Evolutionary conservation across 1,140 invertebrate species (phyloP).

Genomic region (Onthophagus taurus): DNA sequence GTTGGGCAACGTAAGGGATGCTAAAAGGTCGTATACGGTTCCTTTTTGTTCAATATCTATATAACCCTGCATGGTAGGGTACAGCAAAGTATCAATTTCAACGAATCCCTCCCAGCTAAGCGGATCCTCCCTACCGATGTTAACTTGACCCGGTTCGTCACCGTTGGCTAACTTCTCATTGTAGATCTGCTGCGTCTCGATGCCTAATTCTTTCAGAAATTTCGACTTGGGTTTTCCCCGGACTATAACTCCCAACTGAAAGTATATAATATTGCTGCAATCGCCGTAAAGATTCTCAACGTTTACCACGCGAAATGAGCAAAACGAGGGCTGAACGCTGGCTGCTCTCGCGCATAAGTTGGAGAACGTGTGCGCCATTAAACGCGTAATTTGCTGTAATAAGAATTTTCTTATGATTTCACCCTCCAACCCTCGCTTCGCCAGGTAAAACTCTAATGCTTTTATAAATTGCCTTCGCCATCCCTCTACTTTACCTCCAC

Average conservation of each 20-base stretch:
- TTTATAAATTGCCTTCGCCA: too few relatives aligned
- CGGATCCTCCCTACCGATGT: constrained; percentile 36
- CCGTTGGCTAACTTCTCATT: constrained; percentile 12
- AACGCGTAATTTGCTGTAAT: constrained; percentile 19
- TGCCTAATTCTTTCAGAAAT: constrained; percentile 35
- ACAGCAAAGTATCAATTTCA: constrained; percentile 52
- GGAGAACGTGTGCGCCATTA: constrained; percentile 12
- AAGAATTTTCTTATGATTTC: constrained; percentile 9
- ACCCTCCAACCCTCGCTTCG: background rate
- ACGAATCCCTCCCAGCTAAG: constrained; percentile 48
- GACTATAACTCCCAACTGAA: constrained; percentile 47
- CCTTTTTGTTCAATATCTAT: constrained; percentile 49
- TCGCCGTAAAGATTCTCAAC: constrained; percentile 17
- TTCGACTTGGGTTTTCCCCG: constrained; percentile 43
- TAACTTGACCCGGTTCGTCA: constrained; percentile 15
- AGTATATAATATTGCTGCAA: constrained; percentile 15
- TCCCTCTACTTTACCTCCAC: too few relatives aligned
- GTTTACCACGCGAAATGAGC: too few relatives aligned
- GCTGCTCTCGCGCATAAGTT: background rate
- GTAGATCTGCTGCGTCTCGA: constrained; percentile 30
- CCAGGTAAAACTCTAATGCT: too few relatives aligned
- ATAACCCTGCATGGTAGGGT: constrained; percentile 49
- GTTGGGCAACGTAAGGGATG: constrained; percentile 40
- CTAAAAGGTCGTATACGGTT: constrained; percentile 41
- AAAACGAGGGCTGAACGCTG: constrained; percentile 7